Evolutionary conservation across 2,113 vertebrate species (phyloP), one percentile per base, ranked within the genome.

Genomic region (Myodes glareolus): DNA sequence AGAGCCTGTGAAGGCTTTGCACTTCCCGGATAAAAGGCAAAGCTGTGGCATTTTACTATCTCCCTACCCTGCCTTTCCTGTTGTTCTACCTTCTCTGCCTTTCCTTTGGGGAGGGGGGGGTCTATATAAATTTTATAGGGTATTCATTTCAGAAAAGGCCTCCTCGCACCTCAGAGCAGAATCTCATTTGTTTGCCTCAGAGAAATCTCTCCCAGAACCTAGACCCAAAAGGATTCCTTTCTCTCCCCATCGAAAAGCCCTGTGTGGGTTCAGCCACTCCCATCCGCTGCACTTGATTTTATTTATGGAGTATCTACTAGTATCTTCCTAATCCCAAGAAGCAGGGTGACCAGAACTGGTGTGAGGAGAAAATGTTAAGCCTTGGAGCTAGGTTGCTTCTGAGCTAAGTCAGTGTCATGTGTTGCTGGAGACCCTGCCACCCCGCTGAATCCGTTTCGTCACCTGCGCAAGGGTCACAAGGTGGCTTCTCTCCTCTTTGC

Each of bases 111-210:
- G 70, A 95, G 14, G 27, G 42, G 91, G 75, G 96, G 87, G 63
- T 67, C 93, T 90, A 11, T 14, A 92, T 98, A 96, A 55, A 29
- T 50, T 97, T 97, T 96, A 95, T 85, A 95, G 77, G 86, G 63
- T 90, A 96, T 95, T 96, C 80, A 96, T 97, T 97, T 97, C 23
- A 63, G 55, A 92, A 97, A 97, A 92, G 33, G 5, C 29, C 96
- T 96, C 86, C 94, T 90, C 39, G 17, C 63, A 63, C 80, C 73
- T 91, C 84, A 33, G 94, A 86, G 80, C 88, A 95, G 73, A 42
- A 94, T 98, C 97, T 88, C 92, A 81, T 87, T 87, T 92, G 93
- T n/a, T 95, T 95, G 55, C 92, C 92, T 88, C 42, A 45, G 45
- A 94, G 88, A 70, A 90, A 95, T 94, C 65, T 67, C 73, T 76